Percentiles rank a stretch among this genome's conserved stretches.
These are phyloP conservation scores for Arvicola amphibius DNA, from an alignment of 2,797 vertebrate species.

Conservation along the genomic window DNA sequence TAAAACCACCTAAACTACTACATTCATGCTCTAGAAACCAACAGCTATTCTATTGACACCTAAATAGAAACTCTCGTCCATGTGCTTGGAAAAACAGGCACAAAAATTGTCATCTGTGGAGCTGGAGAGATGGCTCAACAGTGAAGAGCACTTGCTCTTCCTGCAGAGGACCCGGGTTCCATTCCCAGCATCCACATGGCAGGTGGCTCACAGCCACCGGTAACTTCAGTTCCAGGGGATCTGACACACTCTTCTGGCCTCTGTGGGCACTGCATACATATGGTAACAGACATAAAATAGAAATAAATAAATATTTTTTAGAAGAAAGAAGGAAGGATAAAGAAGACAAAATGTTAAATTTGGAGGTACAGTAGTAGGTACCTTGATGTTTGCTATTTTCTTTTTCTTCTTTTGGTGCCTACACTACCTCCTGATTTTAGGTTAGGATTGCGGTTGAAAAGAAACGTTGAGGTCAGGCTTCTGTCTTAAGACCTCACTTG, in stretches of 20 bases:
- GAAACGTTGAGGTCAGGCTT: neutral
- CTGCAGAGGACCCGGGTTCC: neutral
- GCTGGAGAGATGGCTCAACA: neutral
- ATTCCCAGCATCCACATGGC: neutral
- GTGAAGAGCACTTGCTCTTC: neutral
- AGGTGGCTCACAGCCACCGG: neutral
- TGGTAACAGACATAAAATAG: neutral
- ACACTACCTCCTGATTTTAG: constrained; percentile 14
- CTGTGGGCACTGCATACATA: neutral
- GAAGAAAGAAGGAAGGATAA: neutral
- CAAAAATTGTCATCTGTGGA: neutral
- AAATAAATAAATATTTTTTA: neutral
- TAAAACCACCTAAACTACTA: neutral
- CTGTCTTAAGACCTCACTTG: neutral
- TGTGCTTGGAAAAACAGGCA: constrained; percentile 17
- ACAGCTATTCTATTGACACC: neutral
- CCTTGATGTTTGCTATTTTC: neutral
- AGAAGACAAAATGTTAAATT: neutral
- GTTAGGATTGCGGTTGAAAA: neutral
- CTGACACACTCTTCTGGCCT: neutral
- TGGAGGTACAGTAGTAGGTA: neutral
- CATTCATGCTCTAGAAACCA: neutral
- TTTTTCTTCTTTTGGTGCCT: neutral
- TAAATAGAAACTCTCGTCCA: neutral
- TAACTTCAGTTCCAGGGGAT: neutral